Base-by-base conservation (phyloP, 1,140 invertebrate genomes). In the Heliconius melpomene region DNA sequence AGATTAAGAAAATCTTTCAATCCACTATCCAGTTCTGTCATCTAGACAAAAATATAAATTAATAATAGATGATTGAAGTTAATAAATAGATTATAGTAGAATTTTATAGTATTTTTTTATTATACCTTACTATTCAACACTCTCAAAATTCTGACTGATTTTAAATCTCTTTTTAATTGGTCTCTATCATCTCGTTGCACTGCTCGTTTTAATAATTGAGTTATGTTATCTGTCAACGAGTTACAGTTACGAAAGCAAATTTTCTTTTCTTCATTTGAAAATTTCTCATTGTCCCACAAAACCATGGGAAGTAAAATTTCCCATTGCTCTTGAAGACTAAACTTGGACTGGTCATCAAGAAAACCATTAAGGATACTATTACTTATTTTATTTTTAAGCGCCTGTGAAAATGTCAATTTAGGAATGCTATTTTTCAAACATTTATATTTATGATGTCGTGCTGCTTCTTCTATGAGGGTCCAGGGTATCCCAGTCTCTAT, bases 241-340 rank as follows among this genome's bases (percentile, higher is more conserved):
- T 94, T 94, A 36, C 40, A 79, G 76, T 77, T 88, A 16, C 86
- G 74, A 71, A 90, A 94, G 75, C 91, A 93, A 76, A 87, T 89
- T 82, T 89, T 89, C 60, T 80, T 85, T 88, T 94, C 90, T 38
- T 91, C 86, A 57, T 88, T 92, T 29, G 85, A 85, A 80, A 91
- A 94, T 77, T 88, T 93, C 36, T 93, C 89, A 26, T 86, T 88
- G 80, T 94, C 93, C 92, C 93, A 94, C 8, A 94, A 29, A 1
- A 82, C 87, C 74, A 90, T 90, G 2, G 93, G 88, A 60, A 94
- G 76, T 13, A 89, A 50, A 2, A 91, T 54, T 78, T 94, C 94
- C 89, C 91, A 91, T 72, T 91, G 89, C 26, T 94, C 84, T n/a
- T 88, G 72, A 50, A 94, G 82, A 71, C 80, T 91, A 7, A 94